These are phyloP conservation scores for Caenorhabditis sp. DNA, from an alignment of 2,888 invertebrate species.

Conservation along the genomic window DNA sequence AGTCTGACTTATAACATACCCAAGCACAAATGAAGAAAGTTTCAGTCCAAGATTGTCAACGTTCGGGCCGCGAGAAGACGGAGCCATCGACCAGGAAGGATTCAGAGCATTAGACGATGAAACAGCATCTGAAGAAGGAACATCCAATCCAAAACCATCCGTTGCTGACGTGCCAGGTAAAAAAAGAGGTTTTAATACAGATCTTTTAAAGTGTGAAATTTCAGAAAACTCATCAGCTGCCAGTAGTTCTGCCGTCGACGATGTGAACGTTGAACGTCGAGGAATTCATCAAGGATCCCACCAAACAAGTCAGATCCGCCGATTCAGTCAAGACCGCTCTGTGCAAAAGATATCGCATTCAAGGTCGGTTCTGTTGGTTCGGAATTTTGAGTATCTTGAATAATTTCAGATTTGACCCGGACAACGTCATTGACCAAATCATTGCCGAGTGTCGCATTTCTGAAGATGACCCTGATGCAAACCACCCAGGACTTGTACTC, in stretches of 20 bases:
- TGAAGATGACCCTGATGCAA: conserved; percentile 43
- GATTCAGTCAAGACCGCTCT: conserved; percentile 72
- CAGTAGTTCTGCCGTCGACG: conserved; percentile 45
- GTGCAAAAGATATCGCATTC: conserved; percentile 72
- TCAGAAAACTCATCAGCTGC: conserved; percentile 57
- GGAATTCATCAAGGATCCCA: conserved; percentile 29
- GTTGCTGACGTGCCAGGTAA: conserved; percentile 30
- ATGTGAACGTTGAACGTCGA: conserved; percentile 21
- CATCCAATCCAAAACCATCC: conserved; percentile 38
- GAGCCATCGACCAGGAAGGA: conserved; percentile 62
- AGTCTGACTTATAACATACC: conserved; percentile 84
- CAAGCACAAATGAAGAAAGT: not conserved
- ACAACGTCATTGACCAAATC: conserved; percentile 77
- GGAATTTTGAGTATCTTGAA: too few species aligned
- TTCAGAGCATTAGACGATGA: conserved; percentile 51
- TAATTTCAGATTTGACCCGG: conserved; percentile 80
- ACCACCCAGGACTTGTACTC: conserved; percentile 38
- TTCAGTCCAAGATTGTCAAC: conserved; percentile 51
- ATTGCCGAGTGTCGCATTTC: conserved; percentile 67
- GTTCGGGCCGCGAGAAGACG: conserved; percentile 46
- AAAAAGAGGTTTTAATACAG: not conserved
- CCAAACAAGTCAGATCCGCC: conserved; percentile 49
- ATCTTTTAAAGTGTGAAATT: not conserved
- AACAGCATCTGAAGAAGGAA: conserved; percentile 50
- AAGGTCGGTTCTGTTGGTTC: conserved; percentile 64